Conservation (phyloP, 2,113 vertebrate genomes). For the Diphyllodes magnificus region DNA sequence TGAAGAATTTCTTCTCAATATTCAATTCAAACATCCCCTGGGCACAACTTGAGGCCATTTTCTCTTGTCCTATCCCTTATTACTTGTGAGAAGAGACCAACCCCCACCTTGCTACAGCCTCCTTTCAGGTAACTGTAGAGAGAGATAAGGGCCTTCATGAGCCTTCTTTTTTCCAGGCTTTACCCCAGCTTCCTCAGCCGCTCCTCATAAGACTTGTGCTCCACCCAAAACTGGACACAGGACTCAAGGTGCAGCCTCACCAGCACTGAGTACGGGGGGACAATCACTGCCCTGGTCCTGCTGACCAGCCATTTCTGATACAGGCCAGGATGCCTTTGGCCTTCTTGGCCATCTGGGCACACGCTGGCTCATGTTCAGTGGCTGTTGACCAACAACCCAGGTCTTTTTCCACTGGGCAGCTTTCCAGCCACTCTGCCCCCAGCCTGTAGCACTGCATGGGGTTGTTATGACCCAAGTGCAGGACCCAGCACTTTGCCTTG, state of each 20-base stretch:
- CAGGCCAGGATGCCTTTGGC: neutral
- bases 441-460: no score
- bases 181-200: neutral
- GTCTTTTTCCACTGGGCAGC: neutral
- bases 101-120: neutral
- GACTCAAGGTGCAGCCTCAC: neutral
- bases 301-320: neutral
- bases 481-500: neutral
- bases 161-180: neutral
- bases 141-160: neutral
- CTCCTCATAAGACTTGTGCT: neutral
- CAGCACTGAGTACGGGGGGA: rapidly evolving
- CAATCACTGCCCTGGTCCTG: neutral
- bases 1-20: neutral
- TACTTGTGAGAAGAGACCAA: neutral
- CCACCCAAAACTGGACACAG: neutral
- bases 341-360: neutral
- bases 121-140: neutral
- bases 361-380: rapidly evolving
- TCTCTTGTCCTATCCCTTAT: neutral
- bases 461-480: neutral
- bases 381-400: neutral
- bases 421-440: neutral
- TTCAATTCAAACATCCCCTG: neutral
- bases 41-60: neutral